Conservation (phyloP, 2,888 invertebrate genomes). For the Napeogenes sylphis region DNA sequence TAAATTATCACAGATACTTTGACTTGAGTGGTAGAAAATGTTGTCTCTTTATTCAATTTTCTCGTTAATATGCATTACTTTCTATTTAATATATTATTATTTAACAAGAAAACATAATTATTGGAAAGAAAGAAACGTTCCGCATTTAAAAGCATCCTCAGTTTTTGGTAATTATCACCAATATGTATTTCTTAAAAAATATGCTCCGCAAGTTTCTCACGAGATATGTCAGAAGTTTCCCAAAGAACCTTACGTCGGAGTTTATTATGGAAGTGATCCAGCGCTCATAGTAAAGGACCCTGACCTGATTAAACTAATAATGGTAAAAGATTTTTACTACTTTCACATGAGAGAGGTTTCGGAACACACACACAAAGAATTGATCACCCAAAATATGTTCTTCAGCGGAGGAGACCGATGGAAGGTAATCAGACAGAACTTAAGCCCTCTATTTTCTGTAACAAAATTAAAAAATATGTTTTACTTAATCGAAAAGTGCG, state of each 20-base stretch:
- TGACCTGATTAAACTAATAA: slow-evolving; percentile 47
- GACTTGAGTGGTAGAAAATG: slow-evolving; percentile 3
- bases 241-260: slow-evolving; percentile 51
- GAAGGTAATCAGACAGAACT: slow-evolving; percentile 55
- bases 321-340: slow-evolving; percentile 57
- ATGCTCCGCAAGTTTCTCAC: slow-evolving; percentile 36
- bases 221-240: slow-evolving; percentile 48
- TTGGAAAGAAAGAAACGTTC: slow-evolving; percentile 52
- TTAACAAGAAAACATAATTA: slow-evolving; percentile 32
- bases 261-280: slow-evolving; percentile 55
- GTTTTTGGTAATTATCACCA: slow-evolving; percentile 54
- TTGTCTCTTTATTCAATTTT: slow-evolving; percentile 1
- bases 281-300: slow-evolving; percentile 53
- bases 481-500: slow-evolving; percentile 47
- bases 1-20: no score
- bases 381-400: slow-evolving; percentile 46
- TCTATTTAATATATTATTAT: slow-evolving; percentile 17
- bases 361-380: slow-evolving; percentile 44
- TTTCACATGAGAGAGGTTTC: slow-evolving; percentile 53
- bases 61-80: not conserved
- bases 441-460: slow-evolving; percentile 55
- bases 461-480: slow-evolving; percentile 64
- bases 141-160: slow-evolving; percentile 40
- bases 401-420: slow-evolving; percentile 51
- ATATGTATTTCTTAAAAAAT: slow-evolving; percentile 43